phyloP scores from a whole-genome alignment of 1,140 invertebrate species.

The Cephus cinctus region DNA sequence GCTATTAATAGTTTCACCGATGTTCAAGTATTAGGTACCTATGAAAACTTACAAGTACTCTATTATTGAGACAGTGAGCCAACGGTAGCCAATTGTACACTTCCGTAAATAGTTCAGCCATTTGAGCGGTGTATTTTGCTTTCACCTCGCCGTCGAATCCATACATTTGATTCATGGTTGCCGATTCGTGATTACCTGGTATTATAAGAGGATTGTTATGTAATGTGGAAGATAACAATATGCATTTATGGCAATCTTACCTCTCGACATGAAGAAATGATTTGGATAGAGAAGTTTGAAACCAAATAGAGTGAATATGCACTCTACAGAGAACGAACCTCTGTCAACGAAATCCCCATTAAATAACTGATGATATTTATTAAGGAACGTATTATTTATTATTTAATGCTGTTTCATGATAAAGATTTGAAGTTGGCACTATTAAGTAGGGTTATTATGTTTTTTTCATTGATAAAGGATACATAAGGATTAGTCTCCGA shows the following conservation, averaged over 20 bases:
- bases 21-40: not conserved
- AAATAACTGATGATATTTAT: constrained; percentile 68
- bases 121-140: constrained; percentile 89
- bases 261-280: constrained; percentile 97
- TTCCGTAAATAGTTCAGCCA: constrained; percentile 97
- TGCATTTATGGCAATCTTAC: too few species aligned
- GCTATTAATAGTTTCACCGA: not conserved
- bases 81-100: constrained; percentile 98
- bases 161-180: constrained; percentile 99
- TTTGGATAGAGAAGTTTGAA: constrained; percentile 97
- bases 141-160: constrained; percentile 98
- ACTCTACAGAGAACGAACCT: constrained; percentile 99
- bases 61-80: constrained; percentile 91
- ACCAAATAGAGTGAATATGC: constrained; percentile 96
- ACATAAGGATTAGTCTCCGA: constrained; percentile 95
- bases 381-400: constrained; percentile 31
- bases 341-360: constrained; percentile 99
- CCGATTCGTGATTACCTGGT: constrained; percentile 95
- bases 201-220: constrained; percentile 26
- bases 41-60: constrained; percentile 73
- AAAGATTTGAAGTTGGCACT: constrained; percentile 1
- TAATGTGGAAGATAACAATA: too few species aligned
- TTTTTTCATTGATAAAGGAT: constrained; percentile 52
- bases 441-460: not conserved
- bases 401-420: not conserved